Conservation (phyloP, 2,113 vertebrate genomes). For the Cyrtonyx montezumae region DNA sequence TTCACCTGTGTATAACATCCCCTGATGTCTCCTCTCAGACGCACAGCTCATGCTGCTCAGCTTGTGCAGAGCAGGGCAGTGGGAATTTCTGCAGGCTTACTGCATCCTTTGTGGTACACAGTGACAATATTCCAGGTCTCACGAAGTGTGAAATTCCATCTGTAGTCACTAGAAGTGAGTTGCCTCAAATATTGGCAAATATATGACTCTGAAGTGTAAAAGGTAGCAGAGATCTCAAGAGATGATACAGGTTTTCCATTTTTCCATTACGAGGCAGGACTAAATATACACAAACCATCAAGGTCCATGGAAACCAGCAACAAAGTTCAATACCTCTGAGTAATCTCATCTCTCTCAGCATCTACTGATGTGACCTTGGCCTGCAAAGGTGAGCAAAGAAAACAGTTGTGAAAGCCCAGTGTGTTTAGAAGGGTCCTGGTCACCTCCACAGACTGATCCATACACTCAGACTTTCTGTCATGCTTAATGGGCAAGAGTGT, state of each 20-base stretch:
- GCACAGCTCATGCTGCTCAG: not conserved
- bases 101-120: not conserved
- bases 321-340: not conserved
- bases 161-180: not conserved
- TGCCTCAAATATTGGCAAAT: not conserved
- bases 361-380: not conserved
- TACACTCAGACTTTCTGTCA: rapidly evolving
- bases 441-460: not conserved
- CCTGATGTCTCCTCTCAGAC: not conserved
- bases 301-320: not conserved
- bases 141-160: not conserved
- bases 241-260: not conserved
- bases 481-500: rapidly evolving
- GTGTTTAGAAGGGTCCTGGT: not conserved
- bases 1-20: not conserved
- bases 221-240: not conserved
- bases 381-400: not conserved
- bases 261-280: not conserved
- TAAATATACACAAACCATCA: not conserved
- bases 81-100: not conserved
- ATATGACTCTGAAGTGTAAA: not conserved
- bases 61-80: rapidly evolving
- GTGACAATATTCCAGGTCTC: not conserved
- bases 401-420: not conserved
- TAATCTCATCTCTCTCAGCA: not conserved